Evolutionary conservation across 2,113 vertebrate genomes (phyloP).

Genomic region (Sprattus sprattus): DNA sequence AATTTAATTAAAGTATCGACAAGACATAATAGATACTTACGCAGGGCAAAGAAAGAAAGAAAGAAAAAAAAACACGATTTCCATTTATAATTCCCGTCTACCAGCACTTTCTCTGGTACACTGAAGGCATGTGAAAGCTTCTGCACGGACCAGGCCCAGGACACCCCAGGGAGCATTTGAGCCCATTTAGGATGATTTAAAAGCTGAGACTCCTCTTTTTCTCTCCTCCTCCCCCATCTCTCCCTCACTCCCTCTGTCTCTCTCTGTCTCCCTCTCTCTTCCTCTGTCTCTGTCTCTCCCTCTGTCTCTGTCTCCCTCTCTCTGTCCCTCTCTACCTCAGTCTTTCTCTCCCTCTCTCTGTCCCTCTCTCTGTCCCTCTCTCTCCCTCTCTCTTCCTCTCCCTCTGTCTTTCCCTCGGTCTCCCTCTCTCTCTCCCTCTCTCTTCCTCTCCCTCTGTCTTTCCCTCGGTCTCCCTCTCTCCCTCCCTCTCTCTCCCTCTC

Average conservation of each 20-base stretch:
- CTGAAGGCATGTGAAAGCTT: conserved; percentile 77
- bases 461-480: background rate
- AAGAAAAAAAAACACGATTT: conserved; percentile 69
- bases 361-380: conserved; percentile 25
- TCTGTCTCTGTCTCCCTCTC: background rate
- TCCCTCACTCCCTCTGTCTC: conserved; percentile 53
- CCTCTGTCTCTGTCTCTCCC: background rate
- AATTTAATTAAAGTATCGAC: conserved; percentile 99
- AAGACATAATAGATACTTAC: conserved; percentile 97
- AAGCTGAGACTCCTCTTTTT: conserved; percentile 68
- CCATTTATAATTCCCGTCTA: conserved; percentile 89
- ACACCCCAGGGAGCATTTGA: conserved; percentile 85
- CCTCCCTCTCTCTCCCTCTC: conserved; percentile 27
- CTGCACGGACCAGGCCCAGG: conserved; percentile 66
- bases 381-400: conserved; percentile 15
- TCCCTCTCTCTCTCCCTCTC: background rate
- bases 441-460: conserved; percentile 34
- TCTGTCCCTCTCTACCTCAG: background rate
- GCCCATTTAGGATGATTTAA: conserved; percentile 88
- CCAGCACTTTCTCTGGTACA: conserved; percentile 75
- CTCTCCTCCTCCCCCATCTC: conserved; percentile 30
- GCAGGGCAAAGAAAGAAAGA: conserved; percentile 56
- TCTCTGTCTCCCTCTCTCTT: conserved; percentile 54
- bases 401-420: conserved; percentile 29
- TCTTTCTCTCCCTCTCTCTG: conserved; percentile 26